A percentile compares a stretch with the other conserved stretches of the same genome.
Evolutionary conservation across 2,113 vertebrate genomes (phyloP).

Genomic region (Zapus hudsonius): DNA sequence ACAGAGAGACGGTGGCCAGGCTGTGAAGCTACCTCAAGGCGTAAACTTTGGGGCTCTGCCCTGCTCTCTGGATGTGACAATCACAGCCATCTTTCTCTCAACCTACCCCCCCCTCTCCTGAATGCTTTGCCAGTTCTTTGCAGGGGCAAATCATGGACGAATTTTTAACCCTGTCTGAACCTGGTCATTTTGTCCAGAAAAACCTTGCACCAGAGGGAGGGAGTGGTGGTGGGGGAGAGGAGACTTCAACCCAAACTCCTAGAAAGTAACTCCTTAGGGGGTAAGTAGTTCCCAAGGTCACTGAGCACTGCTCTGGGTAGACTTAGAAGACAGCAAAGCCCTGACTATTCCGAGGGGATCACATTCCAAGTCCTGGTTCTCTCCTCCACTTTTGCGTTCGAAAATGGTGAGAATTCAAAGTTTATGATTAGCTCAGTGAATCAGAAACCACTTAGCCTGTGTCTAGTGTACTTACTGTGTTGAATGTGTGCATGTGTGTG

Average conservation of each 20-base stretch:
- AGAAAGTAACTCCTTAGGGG: constrained; percentile 51
- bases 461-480: background rate
- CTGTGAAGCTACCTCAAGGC: constrained; percentile 91
- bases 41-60: constrained; percentile 86
- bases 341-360: background rate
- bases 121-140: constrained; percentile 87
- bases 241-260: background rate
- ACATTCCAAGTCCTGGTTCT: constrained; percentile 1
- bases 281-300: constrained; percentile 21
- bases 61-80: constrained; percentile 91
- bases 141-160: constrained; percentile 79
- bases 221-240: background rate
- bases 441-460: background rate
- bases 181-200: constrained; percentile 83
- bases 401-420: constrained; percentile 60
- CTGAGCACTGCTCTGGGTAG: background rate
- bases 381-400: constrained; percentile 28
- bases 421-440: constrained; percentile 38
- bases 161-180: constrained; percentile 84
- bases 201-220: constrained; percentile 59
- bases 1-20: constrained; percentile 93
- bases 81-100: constrained; percentile 91
- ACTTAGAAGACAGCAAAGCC: constrained; percentile 26
- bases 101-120: constrained; percentile 89
- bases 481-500: background rate